Conservation (phyloP, 1,140 invertebrate species). For the Zaprionus davidi region DNA sequence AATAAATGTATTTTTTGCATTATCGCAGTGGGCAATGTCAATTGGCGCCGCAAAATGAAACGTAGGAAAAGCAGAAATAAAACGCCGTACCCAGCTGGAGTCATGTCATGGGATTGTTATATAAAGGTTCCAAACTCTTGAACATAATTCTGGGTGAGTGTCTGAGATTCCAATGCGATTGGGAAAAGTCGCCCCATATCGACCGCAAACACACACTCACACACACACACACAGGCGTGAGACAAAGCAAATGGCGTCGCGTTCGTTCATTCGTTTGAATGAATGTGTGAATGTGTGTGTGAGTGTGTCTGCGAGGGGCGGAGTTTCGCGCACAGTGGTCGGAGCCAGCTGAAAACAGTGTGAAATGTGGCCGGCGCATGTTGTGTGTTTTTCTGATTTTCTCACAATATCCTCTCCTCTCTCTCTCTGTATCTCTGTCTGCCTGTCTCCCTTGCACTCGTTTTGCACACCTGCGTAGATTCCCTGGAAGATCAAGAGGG, state of each 20-base stretch:
- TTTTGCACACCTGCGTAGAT: conserved; percentile 73
- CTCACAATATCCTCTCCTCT: not conserved
- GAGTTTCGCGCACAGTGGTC: conserved; percentile 74
- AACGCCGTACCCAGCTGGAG: conserved; percentile 69
- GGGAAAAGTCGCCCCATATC: conserved; percentile 11
- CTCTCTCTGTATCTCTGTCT: not conserved
- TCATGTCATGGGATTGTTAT: conserved; percentile 84
- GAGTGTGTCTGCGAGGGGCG: conserved; percentile 49
- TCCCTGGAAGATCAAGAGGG: conserved; percentile 84
- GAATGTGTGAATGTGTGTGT: conserved; percentile 23
- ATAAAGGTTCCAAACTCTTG: conserved; percentile 84
- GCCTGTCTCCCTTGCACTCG: not conserved
- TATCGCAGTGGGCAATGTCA: conserved; percentile 60
- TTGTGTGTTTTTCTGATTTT: conserved; percentile 15
- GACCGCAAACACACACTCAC: not conserved
- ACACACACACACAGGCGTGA: conserved; percentile 10
- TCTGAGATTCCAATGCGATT: conserved; percentile 23
- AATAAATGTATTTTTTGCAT: not conserved
- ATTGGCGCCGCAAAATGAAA: conserved; percentile 74
- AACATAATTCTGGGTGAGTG: conserved; percentile 84
- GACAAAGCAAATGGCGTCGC: conserved; percentile 71
- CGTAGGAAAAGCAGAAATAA: conserved; percentile 82
- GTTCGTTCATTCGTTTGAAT: conserved; percentile 18
- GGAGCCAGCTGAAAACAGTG: conserved; percentile 5
- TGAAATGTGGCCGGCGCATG: conserved; percentile 37